Base-by-base conservation (phyloP, 2,797 vertebrate genomes). In the Pyrocephalus nanus region DNA sequence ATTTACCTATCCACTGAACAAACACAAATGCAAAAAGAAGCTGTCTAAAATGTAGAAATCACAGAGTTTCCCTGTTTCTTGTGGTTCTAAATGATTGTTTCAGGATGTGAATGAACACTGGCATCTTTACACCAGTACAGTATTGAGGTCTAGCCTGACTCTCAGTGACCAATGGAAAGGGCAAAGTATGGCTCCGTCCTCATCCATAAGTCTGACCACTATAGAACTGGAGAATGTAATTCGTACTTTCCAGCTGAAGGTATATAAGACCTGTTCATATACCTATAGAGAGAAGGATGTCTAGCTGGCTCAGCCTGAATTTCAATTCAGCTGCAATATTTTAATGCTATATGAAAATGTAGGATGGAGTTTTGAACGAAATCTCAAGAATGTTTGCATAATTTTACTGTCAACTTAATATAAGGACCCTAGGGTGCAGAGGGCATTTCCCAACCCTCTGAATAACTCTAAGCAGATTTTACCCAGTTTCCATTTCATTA, bases 101-200 rank as follows among this genome's bases (percentile, higher is more conserved):
- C 32, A 32, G 9, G 7, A n/a, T 60, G 18, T 61, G 12, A 65
- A 32, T 38, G 8, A 64, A n/a, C 5, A 15, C 15, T 29, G 9
- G 0, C 2, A 23, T 74, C 50, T 75, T 78, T 23, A 42, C 3
- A 69, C 18, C 4, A 9, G 40, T 81, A 50, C 1, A 50, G 4
- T 57, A 54, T n/a, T 82, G 25, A 72, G 9, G 12, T 69, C 27
- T 75, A 30, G 16, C 10, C 19, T 58, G 32, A 78, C 7, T 51
- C 15, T 76, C 19, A 62, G 12, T 26, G 5, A 22, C 14, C 2
- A 8, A 84, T 17, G 11, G 20, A n/a, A 62, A 53, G 17, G 8
- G 10, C 0, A 0, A 69, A 10, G 5, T 66, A 15, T 38, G 20
- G 4, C 15, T 67, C 26, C 25, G 55, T 29, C 2, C 5, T 6